Base-by-base conservation (phyloP, 2,797 vertebrate genomes). In the Channallabes apus region DNA sequence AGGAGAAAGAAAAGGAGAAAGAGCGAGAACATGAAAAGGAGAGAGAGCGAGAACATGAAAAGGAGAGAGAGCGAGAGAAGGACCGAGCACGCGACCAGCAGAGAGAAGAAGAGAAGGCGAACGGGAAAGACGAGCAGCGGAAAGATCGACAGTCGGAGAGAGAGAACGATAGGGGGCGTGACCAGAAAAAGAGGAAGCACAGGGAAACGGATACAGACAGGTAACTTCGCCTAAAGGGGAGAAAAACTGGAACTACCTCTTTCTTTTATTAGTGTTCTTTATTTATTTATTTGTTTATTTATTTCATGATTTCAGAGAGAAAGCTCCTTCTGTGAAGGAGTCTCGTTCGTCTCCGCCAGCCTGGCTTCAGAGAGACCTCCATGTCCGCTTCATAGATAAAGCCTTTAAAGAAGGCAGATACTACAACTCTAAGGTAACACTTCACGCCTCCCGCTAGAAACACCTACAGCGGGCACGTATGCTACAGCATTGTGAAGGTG, bases 371-470 rank as follows among this genome's bases (percentile, higher is more conserved):
- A 94, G 96, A 81, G 97, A 98, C 91, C 90, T 98, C 79, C 95
- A 94, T 51, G 97, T 98, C 77, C 96, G 97, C 20, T 97, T 98
- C 75, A 95, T 98, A 86, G 96, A 98, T 93, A 97, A 94, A 91
- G 54, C 92, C 58, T 95, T 97, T 89, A 96, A 97, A 91, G 95
- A 94, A 1, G 97, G 97, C 24, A 93, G 90, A 58, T 97, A 97
- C 92, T 98, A 98, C 93, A 98, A 98, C 91, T 96, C 95, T n/a
- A 98, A 98, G 97, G 97, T 98, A 93, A 4, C 54, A 11, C 9
- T 18, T 56, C 6, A 71, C 6, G 3, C 15, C 0, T 29, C 20
- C n/a, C 29, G 29, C 9, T 14, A 68, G 29, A 35, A 59, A 76
- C 3, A 1, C 6, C 58, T 27, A 38, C 35, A 17, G 1, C 1